Evolutionary conservation across 2,797 vertebrate genomes (phyloP).

Genomic region (Gambusia yucatana): DNA sequence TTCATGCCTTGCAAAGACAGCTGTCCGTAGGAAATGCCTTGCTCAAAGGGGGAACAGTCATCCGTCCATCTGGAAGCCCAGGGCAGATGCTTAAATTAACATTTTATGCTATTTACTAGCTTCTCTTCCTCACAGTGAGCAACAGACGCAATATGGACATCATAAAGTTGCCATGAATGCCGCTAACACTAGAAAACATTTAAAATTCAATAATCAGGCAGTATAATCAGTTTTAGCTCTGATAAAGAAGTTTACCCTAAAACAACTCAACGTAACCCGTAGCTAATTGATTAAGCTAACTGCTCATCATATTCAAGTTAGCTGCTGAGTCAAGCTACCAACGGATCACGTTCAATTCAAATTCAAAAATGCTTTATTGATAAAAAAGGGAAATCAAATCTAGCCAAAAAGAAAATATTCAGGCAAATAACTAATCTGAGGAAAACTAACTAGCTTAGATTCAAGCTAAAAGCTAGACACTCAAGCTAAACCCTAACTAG

Average conservation of each 20-base stretch:
- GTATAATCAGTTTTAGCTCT: neutral
- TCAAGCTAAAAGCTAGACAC: neutral
- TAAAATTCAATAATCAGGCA: neutral
- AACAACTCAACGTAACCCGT: neutral
- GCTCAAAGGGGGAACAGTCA: constrained; percentile 53
- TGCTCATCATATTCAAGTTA: neutral
- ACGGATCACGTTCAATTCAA: neutral
- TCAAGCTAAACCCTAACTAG: neutral
- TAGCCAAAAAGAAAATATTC: neutral
- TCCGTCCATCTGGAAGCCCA: constrained; percentile 28
- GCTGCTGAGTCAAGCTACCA: neutral
- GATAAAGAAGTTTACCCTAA: neutral
- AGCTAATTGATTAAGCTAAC: neutral
- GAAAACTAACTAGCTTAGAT: neutral
- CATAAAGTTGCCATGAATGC: neutral
- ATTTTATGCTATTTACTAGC: constrained; percentile 12
- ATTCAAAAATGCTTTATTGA: no score
- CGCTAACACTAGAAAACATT: neutral
- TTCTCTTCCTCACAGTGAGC: neutral
- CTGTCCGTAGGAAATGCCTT: constrained; percentile 56
- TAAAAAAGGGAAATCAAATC: neutral
- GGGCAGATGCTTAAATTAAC: constrained; percentile 39
- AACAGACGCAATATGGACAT: neutral
- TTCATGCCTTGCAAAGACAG: constrained; percentile 43
- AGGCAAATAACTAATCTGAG: neutral